These are phyloP conservation scores for Eupithecia abbreviata DNA, from an alignment of 2,888 invertebrate species.

Conservation along the genomic window DNA sequence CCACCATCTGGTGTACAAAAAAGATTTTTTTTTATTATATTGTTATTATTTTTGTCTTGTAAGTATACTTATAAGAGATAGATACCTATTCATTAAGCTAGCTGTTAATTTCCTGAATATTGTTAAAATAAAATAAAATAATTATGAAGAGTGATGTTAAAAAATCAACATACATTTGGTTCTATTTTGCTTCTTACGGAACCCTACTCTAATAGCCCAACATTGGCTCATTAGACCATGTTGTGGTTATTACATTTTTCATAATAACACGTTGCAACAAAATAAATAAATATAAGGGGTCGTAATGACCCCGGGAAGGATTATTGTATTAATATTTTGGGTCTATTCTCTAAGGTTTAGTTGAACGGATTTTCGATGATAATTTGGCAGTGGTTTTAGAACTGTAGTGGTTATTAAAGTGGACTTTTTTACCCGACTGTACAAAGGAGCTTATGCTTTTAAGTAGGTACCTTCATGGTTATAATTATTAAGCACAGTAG, in stretches of 20 bases:
- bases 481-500: not conserved
- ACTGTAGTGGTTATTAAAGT: constrained; percentile 31
- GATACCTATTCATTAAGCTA: too few relatives aligned
- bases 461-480: not conserved
- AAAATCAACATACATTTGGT: not conserved
- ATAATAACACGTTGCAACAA: constrained; percentile 52
- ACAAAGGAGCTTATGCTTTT: constrained; percentile 6
- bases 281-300: constrained; percentile 55
- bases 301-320: constrained; percentile 40
- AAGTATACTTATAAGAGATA: too few relatives aligned
- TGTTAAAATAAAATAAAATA: too few relatives aligned
- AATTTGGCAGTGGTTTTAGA: constrained; percentile 41
- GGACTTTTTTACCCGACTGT: constrained; percentile 10
- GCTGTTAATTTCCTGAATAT: too few relatives aligned
- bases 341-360: constrained; percentile 42
- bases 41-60: too few relatives aligned
- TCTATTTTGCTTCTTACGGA: constrained; percentile 10
- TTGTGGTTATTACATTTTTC: constrained; percentile 52
- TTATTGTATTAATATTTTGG: constrained; percentile 47
- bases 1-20: too few relatives aligned
- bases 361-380: constrained; percentile 41
- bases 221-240: constrained; percentile 51
- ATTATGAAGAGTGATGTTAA: not conserved
- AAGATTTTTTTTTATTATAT: too few relatives aligned
- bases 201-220: constrained; percentile 43